phyloP scores from a whole-genome alignment of 2,888 invertebrate genomes.

The Calameuta idolon region DNA sequence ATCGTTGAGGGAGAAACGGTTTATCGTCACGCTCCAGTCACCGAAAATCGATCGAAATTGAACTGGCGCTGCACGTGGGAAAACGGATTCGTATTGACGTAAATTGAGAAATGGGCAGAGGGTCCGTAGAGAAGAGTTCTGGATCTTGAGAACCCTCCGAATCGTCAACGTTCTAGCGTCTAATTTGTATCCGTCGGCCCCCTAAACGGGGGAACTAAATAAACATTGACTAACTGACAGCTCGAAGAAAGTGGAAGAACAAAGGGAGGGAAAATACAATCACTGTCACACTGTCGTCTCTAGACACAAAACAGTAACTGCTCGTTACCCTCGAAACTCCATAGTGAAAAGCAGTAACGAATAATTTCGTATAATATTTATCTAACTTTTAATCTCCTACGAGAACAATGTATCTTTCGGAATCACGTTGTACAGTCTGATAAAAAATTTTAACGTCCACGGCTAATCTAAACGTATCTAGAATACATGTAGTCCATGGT shows the following conservation, averaged over 20 bases:
- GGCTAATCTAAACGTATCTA: background rate
- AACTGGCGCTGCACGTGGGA: conserved; percentile 20
- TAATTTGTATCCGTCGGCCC: conserved; percentile 44
- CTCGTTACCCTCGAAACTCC: background rate
- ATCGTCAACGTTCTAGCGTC: conserved; percentile 34
- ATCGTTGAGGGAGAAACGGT: background rate
- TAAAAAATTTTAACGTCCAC: background rate
- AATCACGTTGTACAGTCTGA: background rate
- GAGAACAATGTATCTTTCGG: background rate
- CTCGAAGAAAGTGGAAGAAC: conserved; percentile 22
- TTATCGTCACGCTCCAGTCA: background rate
- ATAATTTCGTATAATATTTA: background rate
- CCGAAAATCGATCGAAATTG: conserved; percentile 10
- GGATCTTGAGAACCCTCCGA: conserved; percentile 17
- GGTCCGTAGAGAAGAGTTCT: conserved; percentile 17
- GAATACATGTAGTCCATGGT: background rate
- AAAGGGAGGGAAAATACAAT: conserved; percentile 39
- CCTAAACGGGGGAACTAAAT: conserved; percentile 41
- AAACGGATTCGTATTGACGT: conserved; percentile 16
- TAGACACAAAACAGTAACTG: background rate
- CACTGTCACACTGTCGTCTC: conserved; percentile 28
- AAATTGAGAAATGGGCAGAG: conserved; percentile 11
- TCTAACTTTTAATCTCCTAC: background rate
- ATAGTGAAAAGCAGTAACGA: background rate
- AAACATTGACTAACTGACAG: conserved; percentile 50